Base-by-base conservation (phyloP, 23 tunicate species). In the Styela plicata region DNA sequence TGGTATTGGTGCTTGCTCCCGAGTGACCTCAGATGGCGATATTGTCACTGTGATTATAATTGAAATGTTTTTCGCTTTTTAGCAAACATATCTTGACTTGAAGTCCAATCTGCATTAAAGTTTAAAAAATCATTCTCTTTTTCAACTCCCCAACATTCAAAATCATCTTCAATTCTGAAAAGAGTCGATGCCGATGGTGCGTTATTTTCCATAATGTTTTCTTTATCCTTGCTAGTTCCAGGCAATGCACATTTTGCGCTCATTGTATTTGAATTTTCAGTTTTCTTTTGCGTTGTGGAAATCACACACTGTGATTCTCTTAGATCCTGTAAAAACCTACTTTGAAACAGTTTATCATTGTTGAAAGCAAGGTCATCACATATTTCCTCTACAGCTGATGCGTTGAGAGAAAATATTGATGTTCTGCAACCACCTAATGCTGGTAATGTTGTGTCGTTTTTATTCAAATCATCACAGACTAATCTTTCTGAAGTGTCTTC, bases 341-440 rank as follows among this genome's bases (percentile, higher is more conserved):
- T 67, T 18, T 29, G 31, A 0, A 16, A 29, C 71, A 16, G 71
- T 67, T 67, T 67, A 13, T 29, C 71, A 21, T 62, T n/a, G 31
- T 67, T 29, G 71, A 67, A 67, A 24, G 36, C 78, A 35, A 73
- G 25, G 63, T 73, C 78, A 30, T 73, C 78, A 73, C 78, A 73
- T 16, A 73, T 73, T n/a, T 33, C 57, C 63, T 73, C 78, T 0
- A 73, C 78, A 34, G 25, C 31, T 34, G 78, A 73, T 33, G 53
- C 44, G 26, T 22, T 33, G 19, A 73, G 63, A 24, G 78, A 33
- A 73, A 73, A 73, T 31, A 35, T 24, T 64, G 57, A 44, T 44
- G 57, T 5, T 13, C 13, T 44, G 57, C 13, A 5, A 5, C 57
- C 57, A 13, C 57, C 57, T 44, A 44, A 44, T 44, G 13, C 57